Conservation (phyloP, 2,113 vertebrate genomes). For the Hemicordylus capensis region DNA sequence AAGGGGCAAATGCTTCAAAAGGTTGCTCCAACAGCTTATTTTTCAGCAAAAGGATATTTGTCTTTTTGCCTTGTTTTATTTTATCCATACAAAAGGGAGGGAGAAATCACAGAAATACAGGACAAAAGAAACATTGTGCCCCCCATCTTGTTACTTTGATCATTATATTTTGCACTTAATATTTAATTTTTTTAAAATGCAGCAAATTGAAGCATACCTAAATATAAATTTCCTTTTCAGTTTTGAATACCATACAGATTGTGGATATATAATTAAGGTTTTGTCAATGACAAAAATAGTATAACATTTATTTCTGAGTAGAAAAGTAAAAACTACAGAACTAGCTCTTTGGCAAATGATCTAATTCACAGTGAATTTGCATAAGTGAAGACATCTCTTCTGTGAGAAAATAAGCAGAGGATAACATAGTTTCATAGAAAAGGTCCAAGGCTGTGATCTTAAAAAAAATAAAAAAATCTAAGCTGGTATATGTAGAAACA, state of each 20-base stretch:
- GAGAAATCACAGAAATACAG: conserved; percentile 13
- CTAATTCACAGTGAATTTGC: neutral
- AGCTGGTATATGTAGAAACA: too few species aligned
- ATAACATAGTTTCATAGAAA: neutral
- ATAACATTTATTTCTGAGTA: neutral
- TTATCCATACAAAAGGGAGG: conserved; percentile 27
- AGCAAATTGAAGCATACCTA: conserved; percentile 14
- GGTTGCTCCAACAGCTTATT: conserved; percentile 41
- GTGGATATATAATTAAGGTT: neutral
- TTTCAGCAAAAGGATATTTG: conserved; percentile 41
- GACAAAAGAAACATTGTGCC: conserved; percentile 12
- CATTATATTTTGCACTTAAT: conserved; percentile 12
- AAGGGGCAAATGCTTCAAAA: conserved; percentile 41
- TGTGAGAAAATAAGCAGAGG: neutral
- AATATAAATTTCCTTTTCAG: conserved; percentile 18
- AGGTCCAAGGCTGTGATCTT: neutral
- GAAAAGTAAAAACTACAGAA: neutral
- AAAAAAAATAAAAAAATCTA: too few species aligned
- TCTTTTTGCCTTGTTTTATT: conserved; percentile 33
- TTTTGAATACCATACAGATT: neutral
- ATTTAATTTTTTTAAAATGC: too few species aligned
- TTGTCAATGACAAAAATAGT: neutral
- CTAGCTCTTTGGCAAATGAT: neutral
- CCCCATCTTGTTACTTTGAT: conserved; percentile 42
- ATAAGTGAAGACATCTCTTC: neutral